phyloP scores from a whole-genome alignment of 1,140 invertebrate genomes.

The Liolophura sinensis region DNA sequence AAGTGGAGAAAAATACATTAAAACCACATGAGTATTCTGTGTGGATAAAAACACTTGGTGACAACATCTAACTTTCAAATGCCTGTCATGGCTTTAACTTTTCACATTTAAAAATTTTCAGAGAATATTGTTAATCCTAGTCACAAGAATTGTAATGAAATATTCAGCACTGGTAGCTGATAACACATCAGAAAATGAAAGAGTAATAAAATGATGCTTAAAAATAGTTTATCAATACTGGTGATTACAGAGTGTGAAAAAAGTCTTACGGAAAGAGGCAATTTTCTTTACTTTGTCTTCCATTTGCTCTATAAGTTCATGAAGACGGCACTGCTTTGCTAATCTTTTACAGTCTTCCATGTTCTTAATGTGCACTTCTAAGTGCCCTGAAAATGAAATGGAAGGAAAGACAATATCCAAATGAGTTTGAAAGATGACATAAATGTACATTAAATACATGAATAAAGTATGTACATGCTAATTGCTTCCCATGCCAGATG shows the following conservation, averaged over 20 bases:
- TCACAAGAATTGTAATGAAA: too few species aligned
- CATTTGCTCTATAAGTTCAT: conserved; percentile 50
- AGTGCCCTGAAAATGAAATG: conserved; percentile 37
- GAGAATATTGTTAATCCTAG: neutral
- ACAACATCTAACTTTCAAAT: neutral
- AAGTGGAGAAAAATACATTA: too few species aligned
- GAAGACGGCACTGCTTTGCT: conserved; percentile 60
- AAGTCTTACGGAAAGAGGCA: conserved; percentile 57
- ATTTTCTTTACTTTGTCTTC: conserved; percentile 54
- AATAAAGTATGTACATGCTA: too few species aligned
- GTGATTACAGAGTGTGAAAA: neutral
- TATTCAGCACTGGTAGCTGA: too few species aligned
- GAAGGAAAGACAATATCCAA: neutral
- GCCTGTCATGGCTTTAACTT: neutral
- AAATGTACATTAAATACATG: too few species aligned
- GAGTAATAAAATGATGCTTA: neutral
- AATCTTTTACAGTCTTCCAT: conserved; percentile 57
- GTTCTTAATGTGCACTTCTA: conserved; percentile 55
- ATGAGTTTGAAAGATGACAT: conserved; percentile 2
- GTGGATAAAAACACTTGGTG: too few species aligned
- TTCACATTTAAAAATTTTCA: neutral
- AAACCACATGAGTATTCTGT: too few species aligned
- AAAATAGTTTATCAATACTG: too few species aligned
- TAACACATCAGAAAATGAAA: too few species aligned
- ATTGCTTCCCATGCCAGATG: too few species aligned